phyloP scores from a whole-genome alignment of 2,888 invertebrate species.

The Omphaloscelis lunosa region DNA sequence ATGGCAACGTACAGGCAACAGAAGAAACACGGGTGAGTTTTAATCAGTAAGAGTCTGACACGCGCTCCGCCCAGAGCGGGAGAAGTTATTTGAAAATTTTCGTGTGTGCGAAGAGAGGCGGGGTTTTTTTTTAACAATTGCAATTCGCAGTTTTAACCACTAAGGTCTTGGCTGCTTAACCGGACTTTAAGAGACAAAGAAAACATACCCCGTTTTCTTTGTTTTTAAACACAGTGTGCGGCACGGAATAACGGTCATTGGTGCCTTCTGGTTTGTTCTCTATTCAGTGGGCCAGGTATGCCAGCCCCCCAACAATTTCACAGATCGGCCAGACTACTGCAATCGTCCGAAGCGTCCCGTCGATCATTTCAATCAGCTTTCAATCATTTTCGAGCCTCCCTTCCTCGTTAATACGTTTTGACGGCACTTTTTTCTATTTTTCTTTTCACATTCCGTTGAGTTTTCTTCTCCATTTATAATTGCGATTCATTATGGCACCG shows the following conservation, averaged over 20 bases:
- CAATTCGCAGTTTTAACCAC: too few relatives aligned
- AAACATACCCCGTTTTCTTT: too few relatives aligned
- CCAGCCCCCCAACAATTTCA: constrained; percentile 51
- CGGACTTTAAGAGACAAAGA: too few relatives aligned
- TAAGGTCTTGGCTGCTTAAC: too few relatives aligned
- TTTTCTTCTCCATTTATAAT: constrained; percentile 65
- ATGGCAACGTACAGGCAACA: too few relatives aligned
- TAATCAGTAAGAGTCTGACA: too few relatives aligned
- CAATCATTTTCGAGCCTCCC: constrained; percentile 79
- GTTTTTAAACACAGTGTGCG: not conserved
- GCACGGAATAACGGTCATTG: not conserved
- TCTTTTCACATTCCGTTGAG: constrained; percentile 59
- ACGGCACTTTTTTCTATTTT: constrained; percentile 61
- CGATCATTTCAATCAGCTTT: constrained; percentile 84
- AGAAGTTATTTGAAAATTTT: too few relatives aligned
- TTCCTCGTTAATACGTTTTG: constrained; percentile 66
- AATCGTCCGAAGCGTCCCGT: constrained; percentile 70
- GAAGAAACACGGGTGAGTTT: too few relatives aligned
- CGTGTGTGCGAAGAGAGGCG: not conserved
- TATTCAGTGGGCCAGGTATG: constrained; percentile 9
- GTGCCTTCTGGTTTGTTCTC: not conserved
- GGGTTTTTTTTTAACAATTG: too few relatives aligned
- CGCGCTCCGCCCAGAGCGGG: too few relatives aligned
- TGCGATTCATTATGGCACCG: constrained; percentile 64
- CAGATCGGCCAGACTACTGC: constrained; percentile 69